Percentiles rank a stretch among this genome's conserved stretches.
Evolutionary conservation across 2,113 vertebrate genomes (phyloP).

Genomic region (Oreotrochilus melanogaster): DNA sequence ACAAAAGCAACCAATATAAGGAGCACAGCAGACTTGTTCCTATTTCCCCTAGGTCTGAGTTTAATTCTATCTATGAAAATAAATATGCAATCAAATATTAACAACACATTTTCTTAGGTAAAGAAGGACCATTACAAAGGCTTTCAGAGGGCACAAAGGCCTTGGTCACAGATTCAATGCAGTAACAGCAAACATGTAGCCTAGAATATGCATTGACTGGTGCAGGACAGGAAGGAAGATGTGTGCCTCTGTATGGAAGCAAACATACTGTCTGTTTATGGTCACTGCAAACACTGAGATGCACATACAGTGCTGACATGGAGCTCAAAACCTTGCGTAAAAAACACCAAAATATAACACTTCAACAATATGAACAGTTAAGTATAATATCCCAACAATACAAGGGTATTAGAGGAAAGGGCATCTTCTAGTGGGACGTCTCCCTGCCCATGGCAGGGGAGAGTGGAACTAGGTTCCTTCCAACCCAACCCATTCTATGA

Average conservation of each 20-base stretch:
- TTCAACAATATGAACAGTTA: neutral
- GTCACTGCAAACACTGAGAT: neutral
- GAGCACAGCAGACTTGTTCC: neutral
- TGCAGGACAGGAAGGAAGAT: neutral
- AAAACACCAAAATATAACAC: accelerated
- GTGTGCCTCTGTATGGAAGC: neutral
- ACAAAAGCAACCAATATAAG: neutral
- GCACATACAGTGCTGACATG: accelerated
- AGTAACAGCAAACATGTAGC: neutral
- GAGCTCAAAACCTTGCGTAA: neutral
- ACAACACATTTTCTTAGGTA: neutral
- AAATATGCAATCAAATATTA: neutral
- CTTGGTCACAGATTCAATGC: neutral
- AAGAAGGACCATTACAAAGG: neutral
- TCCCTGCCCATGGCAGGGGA: too few relatives aligned
- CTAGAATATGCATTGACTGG: neutral
- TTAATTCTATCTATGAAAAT: neutral
- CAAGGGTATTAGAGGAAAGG: too few relatives aligned
- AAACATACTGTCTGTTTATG: neutral
- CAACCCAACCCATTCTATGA: too few relatives aligned
- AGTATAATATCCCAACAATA: neutral
- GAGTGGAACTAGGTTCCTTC: too few relatives aligned
- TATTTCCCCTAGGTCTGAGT: neutral
- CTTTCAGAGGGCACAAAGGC: neutral
- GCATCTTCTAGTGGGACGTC: too few relatives aligned